These are phyloP conservation scores for Montipora efflorescens DNA, from an alignment of 64 coral and sea anemone species.

Conservation along the genomic window DNA sequence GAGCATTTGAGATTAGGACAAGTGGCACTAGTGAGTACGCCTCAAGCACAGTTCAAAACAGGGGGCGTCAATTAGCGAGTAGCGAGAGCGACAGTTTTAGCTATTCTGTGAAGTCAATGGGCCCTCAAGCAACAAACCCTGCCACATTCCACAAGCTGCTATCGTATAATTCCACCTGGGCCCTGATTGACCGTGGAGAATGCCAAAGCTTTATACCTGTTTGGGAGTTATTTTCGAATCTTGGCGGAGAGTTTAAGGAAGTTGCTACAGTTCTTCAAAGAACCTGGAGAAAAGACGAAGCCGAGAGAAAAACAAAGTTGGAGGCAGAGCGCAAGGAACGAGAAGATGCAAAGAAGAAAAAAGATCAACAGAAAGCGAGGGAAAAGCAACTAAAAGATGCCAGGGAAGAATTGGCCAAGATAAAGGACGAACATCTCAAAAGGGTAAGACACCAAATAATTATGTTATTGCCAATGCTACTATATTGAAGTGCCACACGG, in stretches of 20 bases:
- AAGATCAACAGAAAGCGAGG: background rate
- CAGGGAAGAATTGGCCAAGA: background rate
- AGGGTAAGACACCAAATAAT: background rate
- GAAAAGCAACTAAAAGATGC: background rate
- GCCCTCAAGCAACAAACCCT: too few relatives aligned
- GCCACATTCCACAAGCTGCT: too few relatives aligned
- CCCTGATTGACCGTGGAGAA: too few relatives aligned
- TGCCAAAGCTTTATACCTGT: constrained; percentile 33
- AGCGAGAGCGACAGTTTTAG: background rate
- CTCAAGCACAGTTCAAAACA: background rate
- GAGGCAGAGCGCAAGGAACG: background rate
- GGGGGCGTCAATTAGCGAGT: background rate
- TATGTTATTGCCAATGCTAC: too few relatives aligned
- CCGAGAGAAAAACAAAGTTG: background rate
- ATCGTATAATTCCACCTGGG: too few relatives aligned
- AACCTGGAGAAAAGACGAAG: constrained; percentile 43
- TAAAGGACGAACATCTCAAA: background rate
- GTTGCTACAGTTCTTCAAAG: constrained; percentile 13
- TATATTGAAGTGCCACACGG: too few relatives aligned
- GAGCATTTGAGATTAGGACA: background rate
- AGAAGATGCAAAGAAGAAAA: background rate
- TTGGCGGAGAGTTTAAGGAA: constrained; percentile 2
- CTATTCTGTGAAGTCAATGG: constrained; percentile 4
- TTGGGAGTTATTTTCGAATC: constrained; percentile 34
- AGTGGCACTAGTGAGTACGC: background rate